phyloP scores from a whole-genome alignment of 2,888 invertebrate genomes.

The Tinea trinotella region DNA sequence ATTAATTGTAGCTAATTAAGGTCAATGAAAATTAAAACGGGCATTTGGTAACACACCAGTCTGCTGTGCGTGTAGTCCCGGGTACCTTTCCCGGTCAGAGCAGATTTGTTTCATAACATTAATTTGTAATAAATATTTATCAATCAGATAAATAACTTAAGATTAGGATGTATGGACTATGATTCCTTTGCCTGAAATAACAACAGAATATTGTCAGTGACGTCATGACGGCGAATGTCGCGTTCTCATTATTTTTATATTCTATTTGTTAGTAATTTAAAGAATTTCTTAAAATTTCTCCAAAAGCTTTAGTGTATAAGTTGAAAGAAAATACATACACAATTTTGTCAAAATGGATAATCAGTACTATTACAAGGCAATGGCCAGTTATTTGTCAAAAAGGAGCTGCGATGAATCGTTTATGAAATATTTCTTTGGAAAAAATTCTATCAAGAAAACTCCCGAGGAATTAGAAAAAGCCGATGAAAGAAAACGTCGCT shows the following conservation, averaged over 20 bases:
- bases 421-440: constrained; percentile 66
- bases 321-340: not conserved
- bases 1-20: no score
- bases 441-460: constrained; percentile 57
- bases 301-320: not conserved
- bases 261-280: constrained; percentile 6
- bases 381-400: constrained; percentile 65
- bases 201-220: not conserved
- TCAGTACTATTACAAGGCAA: constrained; percentile 63
- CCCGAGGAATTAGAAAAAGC: constrained; percentile 61
- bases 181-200: not conserved
- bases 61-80: no score
- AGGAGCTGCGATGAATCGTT: constrained; percentile 66
- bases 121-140: no score
- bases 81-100: no score
- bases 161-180: not conserved
- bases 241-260: constrained; percentile 16
- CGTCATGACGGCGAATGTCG: constrained; percentile 8
- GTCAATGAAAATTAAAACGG: no score
- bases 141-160: no score
- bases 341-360: constrained; percentile 45
- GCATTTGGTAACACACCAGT: no score
- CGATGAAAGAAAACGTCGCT: constrained; percentile 56
- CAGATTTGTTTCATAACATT: no score
- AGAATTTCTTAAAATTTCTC: not conserved